Conservation (phyloP, 2,888 invertebrate species). For the Gastrophysa polygoni region DNA sequence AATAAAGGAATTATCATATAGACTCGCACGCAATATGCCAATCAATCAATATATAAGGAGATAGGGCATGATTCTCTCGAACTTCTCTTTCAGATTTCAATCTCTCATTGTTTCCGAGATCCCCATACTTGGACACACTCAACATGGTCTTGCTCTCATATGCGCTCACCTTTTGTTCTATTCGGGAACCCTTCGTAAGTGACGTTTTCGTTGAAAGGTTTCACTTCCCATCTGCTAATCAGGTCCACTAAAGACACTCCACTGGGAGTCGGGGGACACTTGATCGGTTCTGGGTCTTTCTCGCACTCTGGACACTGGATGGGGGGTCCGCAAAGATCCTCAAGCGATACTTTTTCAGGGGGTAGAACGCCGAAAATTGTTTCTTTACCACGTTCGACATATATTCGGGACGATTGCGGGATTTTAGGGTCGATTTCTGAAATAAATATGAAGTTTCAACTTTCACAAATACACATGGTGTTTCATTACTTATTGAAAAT, state of each 20-base stretch:
- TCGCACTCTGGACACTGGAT: slow-evolving; percentile 68
- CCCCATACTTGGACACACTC: slow-evolving; percentile 15
- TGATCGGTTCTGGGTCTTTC: slow-evolving; percentile 57
- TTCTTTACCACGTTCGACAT: slow-evolving; percentile 47
- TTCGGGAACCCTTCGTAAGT: slow-evolving; percentile 64
- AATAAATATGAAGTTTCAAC: too few relatives aligned
- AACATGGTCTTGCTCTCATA: too few relatives aligned
- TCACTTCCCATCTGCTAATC: slow-evolving; percentile 61
- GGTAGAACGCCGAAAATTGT: slow-evolving; percentile 65
- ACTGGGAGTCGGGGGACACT: slow-evolving; percentile 61
- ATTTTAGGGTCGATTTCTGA: slow-evolving; percentile 59
- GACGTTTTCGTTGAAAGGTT: slow-evolving; percentile 66
- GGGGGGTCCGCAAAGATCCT: slow-evolving; percentile 67
- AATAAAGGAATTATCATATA: too few relatives aligned
- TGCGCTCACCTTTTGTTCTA: slow-evolving; percentile 61
- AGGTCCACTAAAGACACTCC: slow-evolving; percentile 65
- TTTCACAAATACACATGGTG: too few relatives aligned
- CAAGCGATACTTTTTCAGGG: slow-evolving; percentile 65
- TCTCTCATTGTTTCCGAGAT: too few relatives aligned
- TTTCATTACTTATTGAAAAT: too few relatives aligned
- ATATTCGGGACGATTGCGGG: slow-evolving; percentile 46
- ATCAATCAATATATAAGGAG: too few relatives aligned
- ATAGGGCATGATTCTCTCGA: too few relatives aligned
- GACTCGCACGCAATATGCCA: too few relatives aligned
- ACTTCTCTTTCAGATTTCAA: too few relatives aligned